Evolutionary conservation across 2,888 invertebrate genomes (phyloP).

Genomic region (Acleris holmiana): DNA sequence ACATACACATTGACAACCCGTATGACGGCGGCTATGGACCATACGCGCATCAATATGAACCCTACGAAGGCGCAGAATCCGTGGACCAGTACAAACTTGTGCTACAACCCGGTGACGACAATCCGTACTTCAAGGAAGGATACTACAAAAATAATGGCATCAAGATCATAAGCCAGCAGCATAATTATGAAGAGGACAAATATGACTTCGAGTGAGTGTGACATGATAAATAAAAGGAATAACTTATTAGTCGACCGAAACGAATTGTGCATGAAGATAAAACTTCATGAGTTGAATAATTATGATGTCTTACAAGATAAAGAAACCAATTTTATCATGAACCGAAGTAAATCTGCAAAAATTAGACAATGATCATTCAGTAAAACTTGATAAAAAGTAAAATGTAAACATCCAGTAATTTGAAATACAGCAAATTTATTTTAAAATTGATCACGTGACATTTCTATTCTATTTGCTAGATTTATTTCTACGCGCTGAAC

Average conservation of each 20-base stretch:
- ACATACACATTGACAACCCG: conserved; percentile 80
- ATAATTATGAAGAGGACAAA: conserved; percentile 78
- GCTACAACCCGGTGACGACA: conserved; percentile 63
- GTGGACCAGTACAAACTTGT: conserved; percentile 69
- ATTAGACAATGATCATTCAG: not conserved
- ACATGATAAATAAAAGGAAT: too few species aligned
- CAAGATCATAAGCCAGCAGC: conserved; percentile 77
- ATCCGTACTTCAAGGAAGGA: conserved; percentile 77
- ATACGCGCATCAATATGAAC: conserved; percentile 75
- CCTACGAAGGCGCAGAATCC: conserved; percentile 76
- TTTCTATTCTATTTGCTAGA: too few species aligned
- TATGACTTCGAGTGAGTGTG: conserved; percentile 80
- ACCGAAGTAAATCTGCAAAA: too few species aligned
- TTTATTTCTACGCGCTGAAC: conserved; percentile 57
- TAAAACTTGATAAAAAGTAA: too few species aligned
- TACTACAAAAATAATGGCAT: conserved; percentile 82
- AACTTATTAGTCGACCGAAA: too few species aligned
- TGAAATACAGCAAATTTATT: conserved; percentile 41
- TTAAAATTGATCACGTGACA: conserved; percentile 50
- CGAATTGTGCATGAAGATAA: too few species aligned
- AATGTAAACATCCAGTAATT: too few species aligned
- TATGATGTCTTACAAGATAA: too few species aligned
- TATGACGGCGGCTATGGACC: conserved; percentile 76
- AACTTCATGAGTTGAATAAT: too few species aligned
- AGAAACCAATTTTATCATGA: too few species aligned